Conservation (phyloP, 2,888 invertebrate species). For the Drosophila pseudotakahashii region DNA sequence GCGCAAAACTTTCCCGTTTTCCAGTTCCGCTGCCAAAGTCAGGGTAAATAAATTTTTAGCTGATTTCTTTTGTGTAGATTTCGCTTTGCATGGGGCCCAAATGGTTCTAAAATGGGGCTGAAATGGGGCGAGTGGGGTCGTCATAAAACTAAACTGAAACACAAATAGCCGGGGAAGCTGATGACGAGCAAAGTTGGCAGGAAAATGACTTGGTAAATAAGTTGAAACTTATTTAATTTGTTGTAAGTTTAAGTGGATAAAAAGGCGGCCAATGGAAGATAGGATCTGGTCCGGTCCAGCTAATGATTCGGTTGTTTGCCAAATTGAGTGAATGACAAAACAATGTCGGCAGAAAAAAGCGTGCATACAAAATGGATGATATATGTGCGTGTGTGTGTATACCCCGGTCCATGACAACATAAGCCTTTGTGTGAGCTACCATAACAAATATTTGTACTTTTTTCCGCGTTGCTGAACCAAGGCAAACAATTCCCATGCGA, state of each 20-base stretch:
- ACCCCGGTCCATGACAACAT: constrained; percentile 48
- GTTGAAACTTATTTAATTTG: constrained; percentile 79
- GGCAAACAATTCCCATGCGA: constrained; percentile 57
- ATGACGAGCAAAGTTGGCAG: constrained; percentile 60
- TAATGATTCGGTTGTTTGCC: constrained; percentile 40
- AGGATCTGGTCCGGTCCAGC: constrained; percentile 8
- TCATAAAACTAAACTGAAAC: constrained; percentile 73
- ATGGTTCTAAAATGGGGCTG: constrained; percentile 1
- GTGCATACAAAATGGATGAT: constrained; percentile 10
- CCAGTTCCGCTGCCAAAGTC: constrained; percentile 33
- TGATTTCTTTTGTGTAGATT: constrained; percentile 64
- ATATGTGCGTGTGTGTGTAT: background rate
- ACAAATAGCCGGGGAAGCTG: constrained; percentile 61
- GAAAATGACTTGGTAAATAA: constrained; percentile 78
- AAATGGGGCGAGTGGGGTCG: constrained; percentile 8
- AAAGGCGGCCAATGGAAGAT: constrained; percentile 1
- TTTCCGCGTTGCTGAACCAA: constrained; percentile 53
- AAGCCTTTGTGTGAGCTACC: constrained; percentile 56
- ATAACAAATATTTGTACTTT: constrained; percentile 69
- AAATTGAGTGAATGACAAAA: constrained; percentile 37
- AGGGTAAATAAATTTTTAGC: constrained; percentile 74
- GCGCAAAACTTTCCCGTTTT: constrained; percentile 66
- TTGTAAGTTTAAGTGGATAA: constrained; percentile 56
- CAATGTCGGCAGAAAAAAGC: constrained; percentile 4
- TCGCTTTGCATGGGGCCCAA: constrained; percentile 62